Percentiles rank a stretch among this genome's conserved stretches.
These are phyloP conservation scores for Phycodurus eques DNA, from an alignment of 2,113 vertebrate species.

Conservation along the genomic window DNA sequence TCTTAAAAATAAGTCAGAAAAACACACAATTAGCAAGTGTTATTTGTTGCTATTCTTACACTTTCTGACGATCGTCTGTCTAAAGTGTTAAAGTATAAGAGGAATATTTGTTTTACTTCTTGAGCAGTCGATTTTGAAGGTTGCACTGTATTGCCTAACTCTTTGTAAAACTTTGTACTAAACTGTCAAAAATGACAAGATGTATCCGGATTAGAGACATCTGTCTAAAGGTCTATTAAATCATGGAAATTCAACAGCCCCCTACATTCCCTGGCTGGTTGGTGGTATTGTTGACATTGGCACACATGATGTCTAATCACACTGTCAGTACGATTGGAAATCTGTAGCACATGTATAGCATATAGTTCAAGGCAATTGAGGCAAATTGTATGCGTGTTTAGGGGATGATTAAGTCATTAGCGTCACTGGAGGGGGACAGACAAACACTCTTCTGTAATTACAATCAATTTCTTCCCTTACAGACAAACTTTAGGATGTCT, in stretches of 20 bases:
- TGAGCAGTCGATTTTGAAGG: neutral
- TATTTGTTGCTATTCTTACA: too few species aligned
- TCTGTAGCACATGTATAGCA: constrained; percentile 55
- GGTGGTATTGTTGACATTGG: constrained; percentile 44
- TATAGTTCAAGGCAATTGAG: constrained; percentile 62
- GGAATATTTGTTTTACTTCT: neutral
- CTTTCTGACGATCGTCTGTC: neutral
- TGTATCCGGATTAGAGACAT: neutral
- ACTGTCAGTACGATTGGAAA: constrained; percentile 58
- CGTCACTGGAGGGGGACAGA: constrained; percentile 68
- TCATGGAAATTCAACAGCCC: too few species aligned
- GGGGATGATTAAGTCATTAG: constrained; percentile 70
- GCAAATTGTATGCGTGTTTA: constrained; percentile 70
- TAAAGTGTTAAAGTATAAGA: neutral
- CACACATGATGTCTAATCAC: constrained; percentile 39
- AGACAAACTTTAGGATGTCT: constrained; percentile 55
- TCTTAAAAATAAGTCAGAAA: too few species aligned
- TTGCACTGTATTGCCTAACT: neutral
- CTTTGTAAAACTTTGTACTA: neutral
- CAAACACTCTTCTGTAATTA: constrained; percentile 66
- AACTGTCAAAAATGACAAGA: neutral
- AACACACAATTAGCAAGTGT: too few species aligned
- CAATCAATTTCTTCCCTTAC: constrained; percentile 67
- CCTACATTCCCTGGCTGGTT: constrained; percentile 22
- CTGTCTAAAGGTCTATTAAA: neutral